Evolutionary conservation across 2,113 vertebrate genomes (phyloP), one percentile per base, ranked within the genome.

Genomic region (Eurypyga helias): DNA sequence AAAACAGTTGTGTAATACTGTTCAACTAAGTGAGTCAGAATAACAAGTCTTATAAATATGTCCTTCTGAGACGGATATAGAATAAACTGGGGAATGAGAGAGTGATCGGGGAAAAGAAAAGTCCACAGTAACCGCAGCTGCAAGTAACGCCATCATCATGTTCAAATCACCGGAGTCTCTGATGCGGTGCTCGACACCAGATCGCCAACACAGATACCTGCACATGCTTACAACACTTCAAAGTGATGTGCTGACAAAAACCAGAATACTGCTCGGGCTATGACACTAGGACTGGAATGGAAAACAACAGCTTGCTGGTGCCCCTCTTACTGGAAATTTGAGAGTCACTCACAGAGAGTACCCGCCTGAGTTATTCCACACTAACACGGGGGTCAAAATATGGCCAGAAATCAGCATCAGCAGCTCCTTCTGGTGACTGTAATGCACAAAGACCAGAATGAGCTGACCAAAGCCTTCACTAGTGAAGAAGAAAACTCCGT

Each of bases 1-100:
- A 98, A 98, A 97, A 98, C 93, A 97, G 96, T 98, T 98, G 96
- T 97, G 96, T 95, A 97, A 98, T 97, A 80, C 93, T 77, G 82
- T 93, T 97, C 88, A 81, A 94, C 79, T 90, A 85, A 86, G 92
- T 94, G 92, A 97, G 96, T 97, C 97, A 79, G 95, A 97, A 89
- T 88, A 97, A 97, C 85, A 96, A 96, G 83, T 96, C 87, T 91
- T 96, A 97, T 84, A 97, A 95, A 91, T 78, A 91, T 11, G 83
- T 94, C 88, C 79, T 98, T 97, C 95, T 97, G 90, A 93, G 90
- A 93, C 97, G 83, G 88, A 88, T 70, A 48, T 7, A 94, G 46
- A 78, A 80, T 69, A 77, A 83, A 70, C 66, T 67, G 71, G 76
- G 57, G 79, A 89, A 70, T 73, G 61, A 83, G 31, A 87, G 57